Evolutionary conservation across 2,797 vertebrate species (phyloP).

Genomic region (Streptopelia turtur): DNA sequence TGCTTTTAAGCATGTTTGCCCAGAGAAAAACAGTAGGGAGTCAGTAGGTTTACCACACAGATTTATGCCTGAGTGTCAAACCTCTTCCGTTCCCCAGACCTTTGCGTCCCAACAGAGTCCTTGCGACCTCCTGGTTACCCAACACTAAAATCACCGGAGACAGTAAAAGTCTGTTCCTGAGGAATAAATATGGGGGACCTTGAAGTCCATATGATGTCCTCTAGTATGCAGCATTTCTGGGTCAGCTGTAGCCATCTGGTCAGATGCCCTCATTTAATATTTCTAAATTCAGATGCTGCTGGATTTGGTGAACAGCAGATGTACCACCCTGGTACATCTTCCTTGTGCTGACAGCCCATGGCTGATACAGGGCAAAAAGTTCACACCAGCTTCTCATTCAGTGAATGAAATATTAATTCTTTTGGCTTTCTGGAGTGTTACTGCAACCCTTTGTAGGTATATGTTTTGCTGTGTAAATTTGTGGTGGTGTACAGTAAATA

Average conservation of each 20-base stretch:
- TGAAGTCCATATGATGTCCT: neutral
- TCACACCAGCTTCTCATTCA: neutral
- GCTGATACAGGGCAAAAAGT: neutral
- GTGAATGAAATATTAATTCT: neutral
- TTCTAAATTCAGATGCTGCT: neutral
- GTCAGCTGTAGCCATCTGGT: neutral
- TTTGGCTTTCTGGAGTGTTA: neutral
- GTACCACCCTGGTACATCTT: neutral
- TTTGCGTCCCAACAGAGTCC: neutral
- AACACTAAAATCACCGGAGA: neutral
- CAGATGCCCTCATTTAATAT: rapidly evolving
- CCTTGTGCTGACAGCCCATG: neutral
- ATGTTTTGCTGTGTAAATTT: neutral
- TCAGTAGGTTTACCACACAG: neutral
- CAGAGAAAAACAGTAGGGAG: neutral
- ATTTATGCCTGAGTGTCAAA: neutral
- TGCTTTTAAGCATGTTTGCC: neutral
- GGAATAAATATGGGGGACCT: neutral
- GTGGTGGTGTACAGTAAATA: constrained; percentile 42
- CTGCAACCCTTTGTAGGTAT: no score
- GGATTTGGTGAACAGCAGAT: neutral
- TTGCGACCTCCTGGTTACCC: neutral
- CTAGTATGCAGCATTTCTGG: neutral
- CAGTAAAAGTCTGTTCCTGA: neutral
- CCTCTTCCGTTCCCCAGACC: neutral